Base-by-base conservation (phyloP, 2,797 vertebrate species). In the Taenioides sp. region DNA sequence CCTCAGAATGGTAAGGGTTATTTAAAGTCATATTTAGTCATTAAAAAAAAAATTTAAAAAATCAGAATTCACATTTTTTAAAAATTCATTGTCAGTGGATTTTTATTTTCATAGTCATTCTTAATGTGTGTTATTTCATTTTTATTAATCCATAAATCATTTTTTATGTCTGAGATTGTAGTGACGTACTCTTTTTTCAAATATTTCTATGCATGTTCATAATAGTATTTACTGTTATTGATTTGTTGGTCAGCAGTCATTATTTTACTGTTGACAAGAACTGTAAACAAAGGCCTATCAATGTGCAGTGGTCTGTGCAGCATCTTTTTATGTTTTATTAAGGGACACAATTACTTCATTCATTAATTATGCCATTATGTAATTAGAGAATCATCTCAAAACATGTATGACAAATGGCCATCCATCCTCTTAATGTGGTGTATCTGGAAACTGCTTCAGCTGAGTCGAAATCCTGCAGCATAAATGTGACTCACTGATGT, bases 381-480 rank as follows among this genome's bases (percentile, higher is more conserved):
- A 18, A 34, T 22, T 40, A 40, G 12, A 16, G 5, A 5, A 7
- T 43, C 16, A 47, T 64, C n/a, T 43, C 43, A 16, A 47, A 65
- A 43, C 52, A 57, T 14, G 25, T 28, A 59, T 28, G 27, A 28
- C 25, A 18, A 58, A 34, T 25, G 7, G 37, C 34, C 12, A 37
- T 68, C 78, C 67, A 75, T 67, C 62, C 65, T 37, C 78, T 82
- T 84, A 76, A 37, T 37, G 65, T 79, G 12, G 40, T 34, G 72
- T 80, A 76, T 78, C 74, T 72, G 70, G 81, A 90, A 85, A 63
- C 61, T 0, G 47, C 71, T 79, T 78, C 17, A 78, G 52, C 50
- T 52, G 64, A 58, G 55, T 63, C 67, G 49, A 69, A 78, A 65
- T 67, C 49, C 31, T 60, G 75, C 69, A 55, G 61, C 59, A 54